Evolutionary conservation across 2,113 vertebrate species (phyloP).

Genomic region (Gambusia holbrooki): DNA sequence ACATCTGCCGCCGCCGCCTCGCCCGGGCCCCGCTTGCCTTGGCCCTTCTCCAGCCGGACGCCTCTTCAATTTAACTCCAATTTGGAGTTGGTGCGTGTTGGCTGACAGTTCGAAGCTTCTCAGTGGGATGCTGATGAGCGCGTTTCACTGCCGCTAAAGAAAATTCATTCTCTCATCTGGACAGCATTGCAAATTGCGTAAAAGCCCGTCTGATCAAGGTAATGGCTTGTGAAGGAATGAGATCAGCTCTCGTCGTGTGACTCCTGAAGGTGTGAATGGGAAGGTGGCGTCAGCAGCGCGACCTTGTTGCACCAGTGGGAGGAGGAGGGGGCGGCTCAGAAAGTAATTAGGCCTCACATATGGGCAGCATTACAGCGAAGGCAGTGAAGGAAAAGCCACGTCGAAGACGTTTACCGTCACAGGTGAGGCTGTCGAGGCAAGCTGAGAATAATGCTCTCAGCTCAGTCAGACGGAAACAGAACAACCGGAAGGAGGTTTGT

Average conservation of each 20-base stretch:
- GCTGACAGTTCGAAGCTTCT: conserved; percentile 82
- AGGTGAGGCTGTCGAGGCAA: conserved; percentile 31
- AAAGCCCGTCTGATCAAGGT: conserved; percentile 74
- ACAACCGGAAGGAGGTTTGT: neutral
- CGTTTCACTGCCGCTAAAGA: conserved; percentile 57
- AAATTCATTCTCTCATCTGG: conserved; percentile 75
- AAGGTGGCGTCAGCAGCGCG: conserved; percentile 70
- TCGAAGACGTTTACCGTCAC: conserved; percentile 52
- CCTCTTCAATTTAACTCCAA: conserved; percentile 75
- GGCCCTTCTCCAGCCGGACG: conserved; percentile 70
- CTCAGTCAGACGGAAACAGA: conserved; percentile 13
- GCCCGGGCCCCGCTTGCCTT: conserved; percentile 68
- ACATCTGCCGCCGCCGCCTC: conserved; percentile 66
- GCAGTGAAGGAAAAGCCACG: conserved; percentile 26
- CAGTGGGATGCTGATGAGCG: conserved; percentile 61
- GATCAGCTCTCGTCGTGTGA: conserved; percentile 78
- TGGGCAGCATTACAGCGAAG: conserved; percentile 44
- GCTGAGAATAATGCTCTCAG: conserved; percentile 1
- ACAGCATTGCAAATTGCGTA: conserved; percentile 56
- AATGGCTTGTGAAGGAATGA: conserved; percentile 81
- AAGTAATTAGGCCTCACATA: conserved; percentile 75
- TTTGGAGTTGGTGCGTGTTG: conserved; percentile 81
- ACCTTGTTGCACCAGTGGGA: conserved; percentile 65
- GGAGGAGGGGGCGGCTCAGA: conserved; percentile 44
- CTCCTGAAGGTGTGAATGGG: conserved; percentile 74